Conservation (phyloP, 2,797 vertebrate genomes). For the Gymnodraco acuticeps region DNA sequence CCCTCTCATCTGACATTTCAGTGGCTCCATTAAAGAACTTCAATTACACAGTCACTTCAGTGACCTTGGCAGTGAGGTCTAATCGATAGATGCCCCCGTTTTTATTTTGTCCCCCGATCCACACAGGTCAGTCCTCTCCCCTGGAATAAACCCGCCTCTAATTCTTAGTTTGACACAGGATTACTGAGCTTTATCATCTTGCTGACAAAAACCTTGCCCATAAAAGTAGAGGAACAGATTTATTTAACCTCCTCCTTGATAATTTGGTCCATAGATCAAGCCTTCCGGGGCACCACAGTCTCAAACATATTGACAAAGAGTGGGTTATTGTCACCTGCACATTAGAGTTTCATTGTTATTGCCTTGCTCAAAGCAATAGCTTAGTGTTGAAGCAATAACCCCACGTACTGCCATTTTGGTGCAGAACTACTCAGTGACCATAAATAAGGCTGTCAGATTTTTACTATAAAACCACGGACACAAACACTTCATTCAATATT, state of each 20-base stretch:
- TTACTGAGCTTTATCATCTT: constrained; percentile 59
- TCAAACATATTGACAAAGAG: constrained; percentile 35
- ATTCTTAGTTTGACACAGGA: constrained; percentile 58
- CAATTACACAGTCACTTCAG: constrained; percentile 70
- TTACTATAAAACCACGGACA: constrained; percentile 4
- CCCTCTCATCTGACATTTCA: constrained; percentile 55
- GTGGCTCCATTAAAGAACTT: constrained; percentile 66
- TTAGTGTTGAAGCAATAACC: constrained; percentile 25
- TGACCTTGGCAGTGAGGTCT: constrained; percentile 75
- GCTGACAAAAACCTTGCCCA: constrained; percentile 51
- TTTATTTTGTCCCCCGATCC: constrained; percentile 39
- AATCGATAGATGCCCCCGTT: constrained; percentile 69
- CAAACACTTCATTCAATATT: constrained; percentile 31
- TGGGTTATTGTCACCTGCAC: constrained; percentile 50
- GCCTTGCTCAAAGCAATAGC: constrained; percentile 43
- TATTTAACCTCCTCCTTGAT: constrained; percentile 65
- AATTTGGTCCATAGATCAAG: constrained; percentile 67
- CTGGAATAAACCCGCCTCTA: constrained; percentile 34
- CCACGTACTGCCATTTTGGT: neutral
- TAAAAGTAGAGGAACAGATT: constrained; percentile 61
- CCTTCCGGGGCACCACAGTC: constrained; percentile 24
- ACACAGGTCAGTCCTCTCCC: constrained; percentile 33
- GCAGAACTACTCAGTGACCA: constrained; percentile 9
- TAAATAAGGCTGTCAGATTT: constrained; percentile 22
- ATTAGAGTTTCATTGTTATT: constrained; percentile 51